phyloP scores from a whole-genome alignment of 2,797 vertebrate species.

The Xiphophorus birchmanni region DNA sequence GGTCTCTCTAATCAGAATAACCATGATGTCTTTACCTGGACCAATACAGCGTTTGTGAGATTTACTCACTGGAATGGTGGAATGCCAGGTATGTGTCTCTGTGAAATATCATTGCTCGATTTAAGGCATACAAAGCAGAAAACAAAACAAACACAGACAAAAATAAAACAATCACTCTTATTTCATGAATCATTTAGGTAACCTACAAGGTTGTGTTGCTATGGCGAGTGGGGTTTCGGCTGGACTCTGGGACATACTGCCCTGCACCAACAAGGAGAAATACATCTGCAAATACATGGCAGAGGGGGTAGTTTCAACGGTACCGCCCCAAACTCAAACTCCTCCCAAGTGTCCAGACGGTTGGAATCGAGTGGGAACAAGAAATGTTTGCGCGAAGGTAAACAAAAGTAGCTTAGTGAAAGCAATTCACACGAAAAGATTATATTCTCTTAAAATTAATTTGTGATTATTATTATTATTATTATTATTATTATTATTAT shows the following conservation, averaged over 20 bases:
- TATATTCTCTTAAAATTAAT: neutral
- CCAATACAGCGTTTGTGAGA: constrained; percentile 74
- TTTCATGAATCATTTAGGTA: constrained; percentile 73
- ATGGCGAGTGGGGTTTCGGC: constrained; percentile 89
- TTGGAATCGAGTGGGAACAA: constrained; percentile 72
- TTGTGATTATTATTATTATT: neutral
- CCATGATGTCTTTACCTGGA: constrained; percentile 86
- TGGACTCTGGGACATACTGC: constrained; percentile 93
- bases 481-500: too few relatives aligned
- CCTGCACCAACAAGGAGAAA: constrained; percentile 88
- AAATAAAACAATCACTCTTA: neutral
- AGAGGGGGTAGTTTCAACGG: constrained; percentile 82
- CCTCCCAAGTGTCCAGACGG: constrained; percentile 80
- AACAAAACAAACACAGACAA: neutral
- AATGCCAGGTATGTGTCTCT: constrained; percentile 87
- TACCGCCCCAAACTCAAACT: constrained; percentile 79
- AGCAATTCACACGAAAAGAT: neutral
- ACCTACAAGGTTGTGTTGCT: constrained; percentile 88
- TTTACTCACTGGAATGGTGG: constrained; percentile 91
- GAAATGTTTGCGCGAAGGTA: constrained; percentile 75
- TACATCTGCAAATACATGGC: constrained; percentile 92
- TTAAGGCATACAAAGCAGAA: neutral
- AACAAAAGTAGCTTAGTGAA: neutral
- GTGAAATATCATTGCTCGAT: neutral
- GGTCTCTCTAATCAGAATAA: constrained; percentile 88